These are phyloP conservation scores for Mastomys natalensis DNA, from an alignment of 2,113 vertebrate species.

Conservation along the genomic window DNA sequence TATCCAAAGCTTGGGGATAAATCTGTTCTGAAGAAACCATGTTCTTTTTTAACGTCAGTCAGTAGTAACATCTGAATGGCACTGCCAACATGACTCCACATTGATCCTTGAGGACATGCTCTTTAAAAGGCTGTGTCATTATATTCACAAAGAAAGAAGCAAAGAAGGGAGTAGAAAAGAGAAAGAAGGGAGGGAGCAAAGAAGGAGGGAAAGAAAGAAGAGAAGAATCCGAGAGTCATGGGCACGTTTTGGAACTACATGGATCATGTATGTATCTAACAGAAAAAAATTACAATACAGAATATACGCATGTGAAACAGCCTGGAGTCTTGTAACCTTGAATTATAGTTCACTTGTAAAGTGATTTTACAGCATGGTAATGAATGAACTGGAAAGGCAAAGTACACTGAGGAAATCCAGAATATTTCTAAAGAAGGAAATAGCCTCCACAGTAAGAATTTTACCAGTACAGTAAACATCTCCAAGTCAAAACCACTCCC, in stretches of 20 bases:
- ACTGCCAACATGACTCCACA: neutral
- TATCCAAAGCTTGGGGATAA: neutral
- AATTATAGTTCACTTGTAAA: slow-evolving; percentile 8
- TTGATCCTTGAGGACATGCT: neutral
- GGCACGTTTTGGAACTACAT: slow-evolving; percentile 12
- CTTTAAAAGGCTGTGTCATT: neutral
- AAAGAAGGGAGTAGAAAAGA: neutral
- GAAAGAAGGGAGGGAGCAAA: accelerated
- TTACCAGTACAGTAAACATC: neutral
- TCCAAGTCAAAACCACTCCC: neutral
- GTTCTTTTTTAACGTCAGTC: slow-evolving; percentile 50
- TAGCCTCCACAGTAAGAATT: neutral
- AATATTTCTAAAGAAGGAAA: neutral
- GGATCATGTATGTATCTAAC: neutral
- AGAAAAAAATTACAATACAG: neutral
- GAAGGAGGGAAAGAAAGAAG: neutral
- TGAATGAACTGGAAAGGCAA: slow-evolving; percentile 9
- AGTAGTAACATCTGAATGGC: neutral
- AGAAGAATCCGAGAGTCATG: neutral
- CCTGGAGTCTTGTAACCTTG: neutral
- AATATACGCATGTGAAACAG: neutral
- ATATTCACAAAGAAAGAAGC: neutral
- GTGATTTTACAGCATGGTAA: neutral
- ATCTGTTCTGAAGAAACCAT: slow-evolving; percentile 47
- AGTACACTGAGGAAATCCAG: neutral